Evolutionary conservation across 2,888 invertebrate genomes (phyloP), one percentile per base, ranked within the genome.

Genomic region (Dasypogon diadema): DNA sequence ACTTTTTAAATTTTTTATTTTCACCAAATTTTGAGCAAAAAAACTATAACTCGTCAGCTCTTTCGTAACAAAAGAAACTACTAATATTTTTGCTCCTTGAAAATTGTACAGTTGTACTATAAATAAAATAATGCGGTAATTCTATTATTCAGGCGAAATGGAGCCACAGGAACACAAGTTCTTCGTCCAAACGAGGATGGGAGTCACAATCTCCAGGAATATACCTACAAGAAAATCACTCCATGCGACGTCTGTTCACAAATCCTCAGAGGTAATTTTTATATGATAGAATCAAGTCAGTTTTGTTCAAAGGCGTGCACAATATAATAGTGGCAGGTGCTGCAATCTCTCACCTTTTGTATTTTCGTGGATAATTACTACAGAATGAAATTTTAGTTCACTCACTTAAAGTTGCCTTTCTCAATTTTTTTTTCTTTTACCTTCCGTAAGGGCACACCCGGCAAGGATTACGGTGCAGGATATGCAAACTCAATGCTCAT

Each of bases 141-240:
- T 65, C 55, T 58, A 58, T 58, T 37, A 74, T 58, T 34, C 73
- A 92, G 93, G 90, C 92, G 92, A 87, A 93, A 93, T 86, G 93
- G 93, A 79, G 90, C 90, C 72, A 88, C 90, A 79, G 91, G 91
- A 78, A 81, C 84, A 76, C 86, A 85, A 81, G 81, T 84, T 76
- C 81, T 85, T 80, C 84, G 85, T 78, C 84, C 83, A 79, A 85
- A 84, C 68, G 82, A 85, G 80, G 85, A 85, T 79, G 86, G 86
- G 79, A 85, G 84, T 79, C 97, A 97, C 87, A 92, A 93, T 84
- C 93, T 96, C 88, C 94, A 95, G 87, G 96, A 97, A 87, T 95
- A 97, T 87, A 97, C 96, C 34, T 97, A 96, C 87, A 95, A 96
- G 88, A 97, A 96, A 88, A 96, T 97, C 82, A 96, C 96, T 56